Evolutionary conservation across 2,113 vertebrate genomes (phyloP).

Genomic region (Phaethornis superciliosus): DNA sequence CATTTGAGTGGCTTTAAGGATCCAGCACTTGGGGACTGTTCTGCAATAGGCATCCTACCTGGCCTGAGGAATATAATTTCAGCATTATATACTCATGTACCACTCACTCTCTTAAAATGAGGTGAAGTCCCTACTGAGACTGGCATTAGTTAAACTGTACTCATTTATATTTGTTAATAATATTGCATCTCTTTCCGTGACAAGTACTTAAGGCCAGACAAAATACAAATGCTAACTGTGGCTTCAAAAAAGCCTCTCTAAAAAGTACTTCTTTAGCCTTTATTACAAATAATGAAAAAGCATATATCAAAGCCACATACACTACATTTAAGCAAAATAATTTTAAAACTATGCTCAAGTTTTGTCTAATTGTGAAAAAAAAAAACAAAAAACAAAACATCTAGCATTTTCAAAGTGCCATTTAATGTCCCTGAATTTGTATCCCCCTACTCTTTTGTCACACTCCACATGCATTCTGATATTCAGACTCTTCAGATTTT

Average conservation of each 20-base stretch:
- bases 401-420: not conserved
- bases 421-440: not conserved
- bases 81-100: not conserved
- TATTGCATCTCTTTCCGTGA: not conserved
- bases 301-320: not conserved
- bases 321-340: not conserved
- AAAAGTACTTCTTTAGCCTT: not conserved
- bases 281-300: not conserved
- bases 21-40: rapidly evolving
- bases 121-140: not conserved
- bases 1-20: not conserved
- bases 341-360: not conserved
- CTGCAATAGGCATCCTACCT: not conserved
- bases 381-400: not conserved
- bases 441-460: not conserved
- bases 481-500: not conserved
- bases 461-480: not conserved
- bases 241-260: not conserved
- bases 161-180: not conserved
- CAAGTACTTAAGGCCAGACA: not conserved
- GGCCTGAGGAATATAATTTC: not conserved
- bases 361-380: not conserved
- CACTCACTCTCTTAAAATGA: not conserved
- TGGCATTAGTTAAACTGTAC: not conserved
- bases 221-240: not conserved